A percentile compares a stretch with the other conserved stretches of the same genome.
phyloP scores from a whole-genome alignment of 2,797 vertebrate species.

The Alca torda region DNA sequence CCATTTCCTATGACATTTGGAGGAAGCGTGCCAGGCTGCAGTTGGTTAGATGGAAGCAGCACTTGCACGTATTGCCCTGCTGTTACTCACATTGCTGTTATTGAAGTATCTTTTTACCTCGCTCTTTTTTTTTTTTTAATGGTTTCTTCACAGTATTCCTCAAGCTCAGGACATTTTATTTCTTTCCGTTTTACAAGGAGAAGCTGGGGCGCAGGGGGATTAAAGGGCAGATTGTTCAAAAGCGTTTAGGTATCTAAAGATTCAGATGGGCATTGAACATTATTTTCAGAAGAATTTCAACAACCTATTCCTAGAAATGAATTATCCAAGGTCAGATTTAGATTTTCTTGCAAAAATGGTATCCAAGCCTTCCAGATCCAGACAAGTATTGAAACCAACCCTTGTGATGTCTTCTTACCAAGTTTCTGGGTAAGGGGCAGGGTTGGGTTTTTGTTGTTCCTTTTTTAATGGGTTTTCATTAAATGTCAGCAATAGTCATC shows the following conservation, averaged over 20 bases:
- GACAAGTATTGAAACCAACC: background rate
- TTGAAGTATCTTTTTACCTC: background rate
- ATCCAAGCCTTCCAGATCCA: background rate
- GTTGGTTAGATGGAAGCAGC: background rate
- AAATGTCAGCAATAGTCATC: background rate
- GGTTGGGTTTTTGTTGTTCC: background rate
- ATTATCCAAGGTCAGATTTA: slow-evolving; percentile 12
- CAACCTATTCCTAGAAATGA: slow-evolving; percentile 24
- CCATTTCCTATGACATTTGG: background rate
- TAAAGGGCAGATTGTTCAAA: slow-evolving; percentile 49
- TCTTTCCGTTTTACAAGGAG: background rate
- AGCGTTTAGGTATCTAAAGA: background rate
- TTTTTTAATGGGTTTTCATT: background rate
- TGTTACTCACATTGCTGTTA: background rate
- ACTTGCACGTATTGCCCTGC: background rate
- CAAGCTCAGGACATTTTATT: slow-evolving; percentile 34
- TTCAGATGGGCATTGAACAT: background rate
- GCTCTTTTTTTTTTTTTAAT: background rate
- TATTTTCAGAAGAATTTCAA: slow-evolving; percentile 36
- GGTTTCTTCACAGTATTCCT: background rate
- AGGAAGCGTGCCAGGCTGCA: background rate
- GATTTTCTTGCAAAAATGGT: background rate
- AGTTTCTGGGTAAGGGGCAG: background rate
- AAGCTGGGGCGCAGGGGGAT: background rate
- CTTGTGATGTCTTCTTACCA: background rate